These are phyloP conservation scores for Protaetia brevitarsis DNA, from an alignment of 1,140 invertebrate genomes.

Conservation along the genomic window DNA sequence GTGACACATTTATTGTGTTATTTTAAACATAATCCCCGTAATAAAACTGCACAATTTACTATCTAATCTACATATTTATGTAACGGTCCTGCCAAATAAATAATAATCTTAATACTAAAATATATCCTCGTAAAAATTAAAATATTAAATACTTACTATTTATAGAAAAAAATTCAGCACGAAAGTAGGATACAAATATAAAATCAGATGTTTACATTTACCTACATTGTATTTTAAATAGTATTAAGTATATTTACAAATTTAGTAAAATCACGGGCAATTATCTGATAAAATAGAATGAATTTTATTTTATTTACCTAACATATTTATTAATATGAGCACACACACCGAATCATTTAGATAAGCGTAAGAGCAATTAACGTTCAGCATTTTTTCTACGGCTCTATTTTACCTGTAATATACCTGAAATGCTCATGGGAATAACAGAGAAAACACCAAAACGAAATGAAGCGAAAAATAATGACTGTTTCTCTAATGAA, in stretches of 20 bases:
- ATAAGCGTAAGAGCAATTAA: background rate
- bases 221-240: background rate
- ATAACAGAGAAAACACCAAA: background rate
- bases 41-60: background rate
- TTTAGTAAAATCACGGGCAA: background rate
- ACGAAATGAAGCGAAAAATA: background rate
- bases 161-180: too few species aligned
- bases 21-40: too few species aligned
- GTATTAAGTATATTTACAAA: background rate
- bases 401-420: background rate
- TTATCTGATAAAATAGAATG: background rate
- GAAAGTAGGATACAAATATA: background rate
- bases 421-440: background rate
- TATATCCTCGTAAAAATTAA: background rate
- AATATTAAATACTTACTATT: background rate
- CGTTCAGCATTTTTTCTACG: background rate
- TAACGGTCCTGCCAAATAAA: background rate
- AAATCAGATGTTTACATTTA: background rate
- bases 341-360: background rate
- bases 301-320: slow-evolving; percentile 3
- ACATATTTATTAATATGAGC: background rate
- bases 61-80: slow-evolving; percentile 12
- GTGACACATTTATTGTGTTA: too few species aligned
- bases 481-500: background rate
- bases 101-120: slow-evolving; percentile 9